Base-by-base conservation (phyloP, 1,140 invertebrate species). In the Chlorops oryzae region DNA sequence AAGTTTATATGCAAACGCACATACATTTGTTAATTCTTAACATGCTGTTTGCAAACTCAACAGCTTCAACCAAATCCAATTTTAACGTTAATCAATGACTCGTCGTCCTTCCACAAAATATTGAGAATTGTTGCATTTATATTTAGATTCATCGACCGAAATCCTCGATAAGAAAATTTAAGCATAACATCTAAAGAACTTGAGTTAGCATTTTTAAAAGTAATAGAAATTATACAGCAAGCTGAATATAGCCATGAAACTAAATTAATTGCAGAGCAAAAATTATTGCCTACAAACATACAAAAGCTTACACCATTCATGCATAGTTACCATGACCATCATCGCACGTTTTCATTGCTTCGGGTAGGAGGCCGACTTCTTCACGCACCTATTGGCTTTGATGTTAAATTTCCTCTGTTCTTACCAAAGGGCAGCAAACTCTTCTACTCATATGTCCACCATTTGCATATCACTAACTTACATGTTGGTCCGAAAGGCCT, bases 401-500 rank as follows among this genome's bases (percentile, higher is more conserved):
- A 50, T 13, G 28, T 28, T 1, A 42, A 42, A 35, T 50, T 43
- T 50, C 48, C 48, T 17, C 22, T 23, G 4, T 12, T 50, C 7
- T 12, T 50, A 15, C 41, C 39, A 15, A 41, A 41, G 9, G 10
- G 37, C 12, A 20, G 34, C n/a, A 38, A 22, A 12, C 42, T 42
- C 12, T 10, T 15, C 4, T 28, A 41, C 22, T 10, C 42, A 13
- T 50, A 41, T 22, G 10, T 50, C 15, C 28, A 43, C 3, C 35
- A 27, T 15, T n/a, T 50, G 7, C 47, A 50, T 24, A 10, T 18
- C 9, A 21, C 13, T 22, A 25, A 50, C 18, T 15, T 42, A 32
- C 39, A 50, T 18, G 47, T 27, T 32, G 47, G 47, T 15, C 25
- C 47, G 3, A 50, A 50, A n/a, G 47, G n/a, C 1, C 15, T 50